These are phyloP conservation scores for Pristiophorus japonicus DNA, from an alignment of 2,113 vertebrate genomes.

Conservation along the genomic window DNA sequence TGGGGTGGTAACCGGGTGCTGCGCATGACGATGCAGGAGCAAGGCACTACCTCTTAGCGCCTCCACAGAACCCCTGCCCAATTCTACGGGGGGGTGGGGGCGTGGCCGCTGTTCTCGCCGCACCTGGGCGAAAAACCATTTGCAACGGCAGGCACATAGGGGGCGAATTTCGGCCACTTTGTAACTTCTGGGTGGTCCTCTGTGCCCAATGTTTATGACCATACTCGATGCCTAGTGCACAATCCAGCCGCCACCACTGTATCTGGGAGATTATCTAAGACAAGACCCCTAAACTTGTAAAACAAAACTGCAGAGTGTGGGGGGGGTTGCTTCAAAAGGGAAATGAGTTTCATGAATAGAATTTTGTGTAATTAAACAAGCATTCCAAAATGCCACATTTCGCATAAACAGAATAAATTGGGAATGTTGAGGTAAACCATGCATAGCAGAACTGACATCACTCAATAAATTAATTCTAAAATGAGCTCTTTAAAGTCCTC, in stretches of 20 bases:
- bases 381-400: neutral
- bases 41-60: too few relatives aligned
- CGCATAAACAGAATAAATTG: neutral
- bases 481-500: neutral
- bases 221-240: neutral
- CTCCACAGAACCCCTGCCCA: too few relatives aligned
- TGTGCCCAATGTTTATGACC: neutral
- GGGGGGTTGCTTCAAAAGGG: neutral
- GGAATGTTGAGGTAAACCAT: neutral
- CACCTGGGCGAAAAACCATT: too few relatives aligned
- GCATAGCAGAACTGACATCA: neutral
- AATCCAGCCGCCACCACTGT: neutral
- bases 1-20: too few relatives aligned
- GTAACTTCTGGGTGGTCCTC: neutral
- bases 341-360: neutral
- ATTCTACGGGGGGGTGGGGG: too few relatives aligned
- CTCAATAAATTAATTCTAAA: neutral
- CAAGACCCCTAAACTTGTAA: neutral
- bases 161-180: too few relatives aligned
- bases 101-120: too few relatives aligned
- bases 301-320: neutral
- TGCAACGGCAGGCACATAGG: too few relatives aligned
- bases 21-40: too few relatives aligned
- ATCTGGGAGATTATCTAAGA: neutral
- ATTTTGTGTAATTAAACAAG: neutral